Evolutionary conservation across 2,113 vertebrate species (phyloP), one percentile per base, ranked within the genome.

Genomic region (Corydoras maculifer): DNA sequence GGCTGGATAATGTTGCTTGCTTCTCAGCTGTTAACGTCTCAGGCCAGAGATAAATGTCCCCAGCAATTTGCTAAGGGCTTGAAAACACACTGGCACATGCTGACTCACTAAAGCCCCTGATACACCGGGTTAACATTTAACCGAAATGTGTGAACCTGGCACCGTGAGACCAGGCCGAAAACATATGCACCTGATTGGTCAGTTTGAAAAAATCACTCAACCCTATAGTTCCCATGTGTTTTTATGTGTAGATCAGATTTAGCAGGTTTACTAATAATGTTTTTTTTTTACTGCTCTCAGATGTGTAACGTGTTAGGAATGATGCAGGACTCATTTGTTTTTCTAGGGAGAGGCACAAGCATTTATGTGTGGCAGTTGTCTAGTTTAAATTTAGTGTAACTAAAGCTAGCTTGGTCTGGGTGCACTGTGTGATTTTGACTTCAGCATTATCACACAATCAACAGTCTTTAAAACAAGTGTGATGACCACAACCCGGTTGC

Each of bases 371-470:
- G 88, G 88, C 87, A 91, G 90, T 87, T 89, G 87, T 90, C 86
- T 90, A 87, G 88, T 89, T 91, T 90, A 91, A 91, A 90, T 90
- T 89, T 88, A 91, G 90, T 89, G 88, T 90, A 91, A 90, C 89
- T 85, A 81, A 89, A 91, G 83, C 88, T 87, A 84, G 80, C 59
- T 78, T 87, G 83, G 82, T 84, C 35, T 8, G 7, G 35, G 35
- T 43, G 4, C 35, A 43, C 35, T 43, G 4, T 8, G 7, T 43
- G 35, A 8, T 4, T 43, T 43, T 43, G 35, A 43, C 35, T 43
- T 43, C 35, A 43, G 35, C 35, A 8, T 43, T 43, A 43, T 8
- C 35, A 8, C 35, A 43, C 35, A 43, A 43, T 43, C 35, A 43
- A 43, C 35, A 8, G 35, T 43, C 35, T 43, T 43, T 43, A 43